phyloP scores from a whole-genome alignment of 2,888 invertebrate genomes.

The Nomada hirtipes region DNA sequence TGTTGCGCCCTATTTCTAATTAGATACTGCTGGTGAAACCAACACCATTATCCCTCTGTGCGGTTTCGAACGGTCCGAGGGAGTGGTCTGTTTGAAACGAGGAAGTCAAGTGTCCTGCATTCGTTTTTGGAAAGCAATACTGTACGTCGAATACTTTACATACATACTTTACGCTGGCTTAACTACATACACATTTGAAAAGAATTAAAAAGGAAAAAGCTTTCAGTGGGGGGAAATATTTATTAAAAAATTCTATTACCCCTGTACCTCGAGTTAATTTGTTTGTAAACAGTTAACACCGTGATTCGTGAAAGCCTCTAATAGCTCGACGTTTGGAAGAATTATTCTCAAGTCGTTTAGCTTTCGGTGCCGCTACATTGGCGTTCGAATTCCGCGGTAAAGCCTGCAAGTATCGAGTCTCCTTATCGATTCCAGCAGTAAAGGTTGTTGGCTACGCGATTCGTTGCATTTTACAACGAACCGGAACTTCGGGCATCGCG shows the following conservation, averaged over 20 bases:
- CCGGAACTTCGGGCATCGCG: background rate
- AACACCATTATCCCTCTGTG: background rate
- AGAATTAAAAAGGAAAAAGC: too few relatives aligned
- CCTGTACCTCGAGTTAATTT: too few relatives aligned
- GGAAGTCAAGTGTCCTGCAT: background rate
- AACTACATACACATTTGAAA: too few relatives aligned
- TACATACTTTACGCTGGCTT: too few relatives aligned
- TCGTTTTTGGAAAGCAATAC: background rate
- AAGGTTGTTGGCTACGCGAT: slow-evolving; percentile 16
- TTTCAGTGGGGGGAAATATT: too few relatives aligned
- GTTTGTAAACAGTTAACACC: too few relatives aligned
- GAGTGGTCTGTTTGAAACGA: background rate
- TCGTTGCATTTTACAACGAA: slow-evolving; percentile 26
- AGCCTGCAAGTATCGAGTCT: background rate
- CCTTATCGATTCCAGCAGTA: background rate
- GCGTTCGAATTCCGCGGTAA: background rate
- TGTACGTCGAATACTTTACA: too few relatives aligned
- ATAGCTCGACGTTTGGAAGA: background rate
- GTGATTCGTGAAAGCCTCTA: background rate
- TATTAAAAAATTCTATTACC: too few relatives aligned
- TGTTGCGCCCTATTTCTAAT: slow-evolving; percentile 13
- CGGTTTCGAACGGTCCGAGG: too few relatives aligned
- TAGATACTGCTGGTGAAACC: background rate
- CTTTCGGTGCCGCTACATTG: background rate
- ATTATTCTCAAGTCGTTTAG: background rate